Percentiles rank a stretch among this genome's conserved stretches.
These are phyloP conservation scores for Sclerurus mexicanus DNA, from an alignment of 2,113 vertebrate species.

Conservation along the genomic window DNA sequence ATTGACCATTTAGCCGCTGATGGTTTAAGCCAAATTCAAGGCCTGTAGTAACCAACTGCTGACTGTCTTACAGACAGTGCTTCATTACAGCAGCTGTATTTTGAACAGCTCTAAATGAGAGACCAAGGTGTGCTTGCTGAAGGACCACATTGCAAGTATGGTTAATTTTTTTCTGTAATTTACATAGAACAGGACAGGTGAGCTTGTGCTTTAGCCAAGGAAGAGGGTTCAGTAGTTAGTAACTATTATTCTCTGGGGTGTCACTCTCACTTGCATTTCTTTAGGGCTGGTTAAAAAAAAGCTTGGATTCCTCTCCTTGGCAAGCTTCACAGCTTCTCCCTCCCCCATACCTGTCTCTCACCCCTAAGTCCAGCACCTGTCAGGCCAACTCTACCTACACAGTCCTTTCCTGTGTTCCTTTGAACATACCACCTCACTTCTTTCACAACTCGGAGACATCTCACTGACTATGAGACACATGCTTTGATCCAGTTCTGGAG, in stretches of 20 bases:
- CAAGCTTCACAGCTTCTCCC: not conserved
- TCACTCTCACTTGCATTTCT: not conserved
- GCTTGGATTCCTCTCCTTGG: not conserved
- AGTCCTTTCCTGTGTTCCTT: not conserved
- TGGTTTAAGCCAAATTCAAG: not conserved
- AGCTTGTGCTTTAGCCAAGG: not conserved
- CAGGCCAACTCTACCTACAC: not conserved
- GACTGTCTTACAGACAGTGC: not conserved
- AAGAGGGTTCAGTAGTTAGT: not conserved
- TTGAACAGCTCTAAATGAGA: not conserved
- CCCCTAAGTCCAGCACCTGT: not conserved
- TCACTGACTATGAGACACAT: not conserved
- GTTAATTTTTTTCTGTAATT: not conserved
- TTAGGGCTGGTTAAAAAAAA: not conserved
- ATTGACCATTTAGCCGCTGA: not conserved
- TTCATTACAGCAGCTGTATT: not conserved
- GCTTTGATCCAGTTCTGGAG: not conserved
- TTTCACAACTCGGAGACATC: not conserved
- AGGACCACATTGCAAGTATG: not conserved
- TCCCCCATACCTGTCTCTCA: not conserved
- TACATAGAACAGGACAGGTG: not conserved
- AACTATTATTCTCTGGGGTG: not conserved
- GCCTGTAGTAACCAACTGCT: not conserved
- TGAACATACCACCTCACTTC: not conserved
- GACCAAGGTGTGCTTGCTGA: not conserved